Evolutionary conservation across 1,140 invertebrate species (phyloP), one percentile per base, ranked within the genome.

Genomic region (Frieseomelitta varia): DNA sequence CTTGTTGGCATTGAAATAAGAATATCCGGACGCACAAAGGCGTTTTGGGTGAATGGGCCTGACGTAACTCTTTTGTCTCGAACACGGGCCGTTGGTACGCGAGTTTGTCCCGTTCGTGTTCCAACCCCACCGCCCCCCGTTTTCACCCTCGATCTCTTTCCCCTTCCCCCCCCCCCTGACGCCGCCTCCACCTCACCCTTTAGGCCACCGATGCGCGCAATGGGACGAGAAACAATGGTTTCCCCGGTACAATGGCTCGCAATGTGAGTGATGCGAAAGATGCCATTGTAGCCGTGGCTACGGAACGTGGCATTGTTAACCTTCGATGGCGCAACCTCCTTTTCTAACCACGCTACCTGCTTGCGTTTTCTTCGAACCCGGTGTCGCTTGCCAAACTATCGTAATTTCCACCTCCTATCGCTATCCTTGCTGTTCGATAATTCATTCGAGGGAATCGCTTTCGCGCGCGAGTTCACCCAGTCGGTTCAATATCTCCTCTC

Each of bases 231-330:
- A 88, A 91, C 90, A 91, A 91, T 91, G 73, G 88, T 90, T 68
- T 80, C 72, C 24, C 55, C 73, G 81, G 82, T 91, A 92, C 90
- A 92, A 92, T 92, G 79, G 89, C 69, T 81, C 79, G 87, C 89
- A 84, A 92, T 91, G 89, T 86, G 85, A 91, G 78, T 89, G 85
- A 90, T 89, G 91, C 84, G 85, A 92, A 92, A 92, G 90, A 92
- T 92, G 88, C 81, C 82, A 91, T 91, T 91, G 87, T 90, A 83
- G 69, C 71, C 78, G 86, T 82, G 81, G 85, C 81, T 85, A 77
- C 83, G 87, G 81, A 78, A 86, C 84, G 85, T 90, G 87, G 85
- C 84, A 91, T 92, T 92, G 90, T 92, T 91, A 91, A 90, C 87
- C 90, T 91, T 91, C 88, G 90, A 91, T 87, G 90, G 79, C 84